Percentiles rank a stretch among this genome's conserved stretches.
Evolutionary conservation across 2,797 vertebrate species (phyloP).

Genomic region (Emys orbicularis): DNA sequence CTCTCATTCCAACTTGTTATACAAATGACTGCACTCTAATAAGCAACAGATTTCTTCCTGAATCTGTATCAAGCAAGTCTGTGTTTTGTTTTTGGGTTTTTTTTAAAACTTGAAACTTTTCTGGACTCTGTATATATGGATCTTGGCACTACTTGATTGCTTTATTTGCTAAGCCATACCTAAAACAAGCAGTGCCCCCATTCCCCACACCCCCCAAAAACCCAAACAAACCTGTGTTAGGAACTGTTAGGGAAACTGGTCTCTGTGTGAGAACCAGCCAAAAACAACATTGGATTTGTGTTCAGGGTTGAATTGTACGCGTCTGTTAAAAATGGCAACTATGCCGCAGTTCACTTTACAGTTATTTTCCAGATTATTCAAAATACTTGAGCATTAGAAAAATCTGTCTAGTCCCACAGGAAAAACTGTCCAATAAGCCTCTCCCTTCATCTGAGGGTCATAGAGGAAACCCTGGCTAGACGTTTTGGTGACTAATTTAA

Average conservation of each 20-base stretch:
- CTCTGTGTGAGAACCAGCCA: conserved; percentile 68
- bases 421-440: conserved; percentile 71
- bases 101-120: background rate
- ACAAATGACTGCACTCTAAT: conserved; percentile 17
- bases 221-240: conserved; percentile 4
- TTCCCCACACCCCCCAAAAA: background rate
- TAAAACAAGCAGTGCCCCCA: background rate
- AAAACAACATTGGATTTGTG: conserved; percentile 60
- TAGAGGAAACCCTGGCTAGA: conserved; percentile 89
- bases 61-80: conserved; percentile 21
- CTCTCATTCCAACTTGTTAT: conserved; percentile 17
- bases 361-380: conserved; percentile 79
- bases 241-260: conserved; percentile 40
- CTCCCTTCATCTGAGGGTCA: conserved; percentile 82
- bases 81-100: background rate
- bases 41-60: background rate
- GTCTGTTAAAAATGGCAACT: conserved; percentile 73
- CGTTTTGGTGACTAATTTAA: conserved; percentile 86
- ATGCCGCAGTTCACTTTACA: conserved; percentile 72
- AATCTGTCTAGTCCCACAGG: conserved; percentile 70
- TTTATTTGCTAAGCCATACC: background rate
- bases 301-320: conserved; percentile 56
- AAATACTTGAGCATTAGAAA: conserved; percentile 70
- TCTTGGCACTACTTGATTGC: background rate
- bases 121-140: background rate